These are phyloP conservation scores for Alauda arvensis DNA, from an alignment of 2,797 vertebrate species.

Conservation along the genomic window DNA sequence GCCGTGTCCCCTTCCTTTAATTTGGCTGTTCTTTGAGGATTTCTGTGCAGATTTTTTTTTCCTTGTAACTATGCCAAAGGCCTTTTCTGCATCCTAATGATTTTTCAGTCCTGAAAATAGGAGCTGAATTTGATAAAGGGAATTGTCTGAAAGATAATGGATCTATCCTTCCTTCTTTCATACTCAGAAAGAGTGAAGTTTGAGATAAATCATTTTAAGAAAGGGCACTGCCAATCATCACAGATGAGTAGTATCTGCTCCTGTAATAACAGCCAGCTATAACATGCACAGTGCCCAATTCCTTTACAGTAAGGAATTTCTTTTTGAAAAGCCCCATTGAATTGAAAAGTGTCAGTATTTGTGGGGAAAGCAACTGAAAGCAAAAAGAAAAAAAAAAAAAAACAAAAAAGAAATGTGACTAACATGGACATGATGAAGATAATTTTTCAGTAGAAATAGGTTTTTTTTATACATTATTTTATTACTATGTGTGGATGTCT, in stretches of 20 bases:
- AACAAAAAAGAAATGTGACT: too few species aligned
- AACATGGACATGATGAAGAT: neutral
- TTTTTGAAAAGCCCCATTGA: neutral
- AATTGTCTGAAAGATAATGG: neutral
- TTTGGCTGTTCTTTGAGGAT: neutral
- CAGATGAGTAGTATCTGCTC: neutral
- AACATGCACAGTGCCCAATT: neutral
- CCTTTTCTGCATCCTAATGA: neutral
- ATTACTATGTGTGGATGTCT: neutral
- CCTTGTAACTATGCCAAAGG: neutral
- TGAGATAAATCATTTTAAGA: neutral
- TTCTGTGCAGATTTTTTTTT: neutral
- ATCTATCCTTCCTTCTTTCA: neutral
- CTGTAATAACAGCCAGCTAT: neutral
- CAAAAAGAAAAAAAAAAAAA: neutral
- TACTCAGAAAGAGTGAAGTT: neutral
- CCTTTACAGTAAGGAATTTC: neutral
- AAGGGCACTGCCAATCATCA: neutral
- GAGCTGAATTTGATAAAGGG: neutral
- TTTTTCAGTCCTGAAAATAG: neutral
- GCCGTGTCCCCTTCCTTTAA: neutral
- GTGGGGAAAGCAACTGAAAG: neutral
- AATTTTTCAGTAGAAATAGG: neutral
- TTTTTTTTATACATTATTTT: neutral
- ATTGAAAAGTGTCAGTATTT: neutral